These are phyloP conservation scores for Formica selysi DNA, from an alignment of 1,140 invertebrate genomes.

Conservation along the genomic window DNA sequence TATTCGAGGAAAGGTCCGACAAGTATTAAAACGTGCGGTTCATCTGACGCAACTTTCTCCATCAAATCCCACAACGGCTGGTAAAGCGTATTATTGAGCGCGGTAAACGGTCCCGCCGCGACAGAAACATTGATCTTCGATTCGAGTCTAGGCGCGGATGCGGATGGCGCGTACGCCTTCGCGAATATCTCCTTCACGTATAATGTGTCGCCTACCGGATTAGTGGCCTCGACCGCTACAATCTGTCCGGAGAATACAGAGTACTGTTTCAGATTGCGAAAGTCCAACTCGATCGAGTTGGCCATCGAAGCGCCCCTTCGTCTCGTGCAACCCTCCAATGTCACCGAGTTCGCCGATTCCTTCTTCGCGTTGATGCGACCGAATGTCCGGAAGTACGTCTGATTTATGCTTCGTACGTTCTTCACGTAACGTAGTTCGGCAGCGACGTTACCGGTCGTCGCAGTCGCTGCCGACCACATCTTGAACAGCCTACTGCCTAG, in stretches of 20 bases:
- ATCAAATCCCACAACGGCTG: constrained; percentile 94
- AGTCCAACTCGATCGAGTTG: constrained; percentile 86
- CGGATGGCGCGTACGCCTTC: constrained; percentile 82
- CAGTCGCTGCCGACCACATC: constrained; percentile 67
- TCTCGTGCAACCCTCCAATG: constrained; percentile 90
- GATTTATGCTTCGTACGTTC: constrained; percentile 71
- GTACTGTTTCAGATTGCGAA: constrained; percentile 89
- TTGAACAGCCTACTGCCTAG: constrained; percentile 78
- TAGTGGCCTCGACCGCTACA: constrained; percentile 91
- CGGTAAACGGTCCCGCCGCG: constrained; percentile 94
- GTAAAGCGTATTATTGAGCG: constrained; percentile 91
- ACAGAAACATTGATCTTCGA: constrained; percentile 89
- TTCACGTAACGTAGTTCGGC: constrained; percentile 73
- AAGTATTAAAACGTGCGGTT: constrained; percentile 93
- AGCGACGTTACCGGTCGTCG: constrained; percentile 33
- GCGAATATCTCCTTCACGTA: constrained; percentile 89
- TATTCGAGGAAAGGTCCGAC: constrained; percentile 94
- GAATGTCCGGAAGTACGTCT: constrained; percentile 86
- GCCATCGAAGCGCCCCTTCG: constrained; percentile 78
- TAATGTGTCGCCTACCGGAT: constrained; percentile 90
- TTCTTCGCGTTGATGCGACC: constrained; percentile 83
- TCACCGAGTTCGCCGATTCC: constrained; percentile 84
- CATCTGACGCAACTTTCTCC: constrained; percentile 89
- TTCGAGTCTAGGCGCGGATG: constrained; percentile 75
- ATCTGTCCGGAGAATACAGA: constrained; percentile 95